Base-by-base conservation (phyloP, 1,140 invertebrate genomes). In the Drosophila mayri region DNA sequence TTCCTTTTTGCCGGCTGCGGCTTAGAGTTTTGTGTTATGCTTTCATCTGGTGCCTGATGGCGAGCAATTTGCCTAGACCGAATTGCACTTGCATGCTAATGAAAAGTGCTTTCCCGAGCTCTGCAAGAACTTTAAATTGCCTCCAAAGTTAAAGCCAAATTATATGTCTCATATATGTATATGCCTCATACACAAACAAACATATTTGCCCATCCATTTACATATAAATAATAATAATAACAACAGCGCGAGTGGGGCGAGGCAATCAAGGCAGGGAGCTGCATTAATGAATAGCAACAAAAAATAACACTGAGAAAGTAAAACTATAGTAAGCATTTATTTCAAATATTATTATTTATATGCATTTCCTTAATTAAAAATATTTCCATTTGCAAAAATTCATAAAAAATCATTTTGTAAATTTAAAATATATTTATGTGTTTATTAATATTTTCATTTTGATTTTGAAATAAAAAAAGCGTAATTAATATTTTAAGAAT, bases 151-250 rank as follows among this genome's bases (percentile, higher is more conserved):
- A 66, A 87, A 73, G 60, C 49, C 47, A 83, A 87, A 81, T 63
- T 66, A 61, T 54, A 43, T 44, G 22, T 50, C 38, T 63, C n/a
- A n/a, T n/a, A n/a, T n/a, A n/a, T n/a, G n/a, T n/a, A n/a, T n/a
- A n/a, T n/a, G n/a, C n/a, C 37, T 32, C 22, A 30, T 1, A 30
- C 18, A 50, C 14, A 50, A 18, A 64, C 49, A 40, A 14, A 20
- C 37, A 30, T 52, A 65, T 54, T 74, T 64, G 30, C 9, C 22
- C 40, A 18, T 25, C 4, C 43, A 77, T 76, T 70, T 64, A 46
- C 52, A 78, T 78, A 71, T 76, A 63, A 71, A 67, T 79, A 76
- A 82, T 82, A 79, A 60, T 72, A 72, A 50, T 60, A 58, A 59
- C 52, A 35, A 35, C 52, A n/a, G 54, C 37, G n/a, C 47, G 37